Percentiles rank a stretch among this genome's conserved stretches.
These are phyloP conservation scores for Seriola dumerili DNA, from an alignment of 2,113 vertebrate genomes.

Conservation along the genomic window DNA sequence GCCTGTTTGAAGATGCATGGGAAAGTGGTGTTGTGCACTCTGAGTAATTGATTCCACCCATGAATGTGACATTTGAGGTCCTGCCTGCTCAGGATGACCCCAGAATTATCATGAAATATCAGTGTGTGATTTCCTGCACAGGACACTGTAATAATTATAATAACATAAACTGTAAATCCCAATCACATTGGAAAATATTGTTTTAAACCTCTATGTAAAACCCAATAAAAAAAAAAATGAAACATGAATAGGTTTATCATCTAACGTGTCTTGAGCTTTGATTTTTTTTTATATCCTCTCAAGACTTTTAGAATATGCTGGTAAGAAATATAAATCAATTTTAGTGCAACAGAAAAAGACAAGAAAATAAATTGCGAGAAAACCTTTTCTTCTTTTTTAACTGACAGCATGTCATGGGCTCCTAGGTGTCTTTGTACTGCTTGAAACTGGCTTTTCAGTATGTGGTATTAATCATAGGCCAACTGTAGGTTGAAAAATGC, in stretches of 20 bases:
- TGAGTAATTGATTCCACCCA: background rate
- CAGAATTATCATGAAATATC: slow-evolving; percentile 25
- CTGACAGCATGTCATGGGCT: background rate
- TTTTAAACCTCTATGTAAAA: background rate
- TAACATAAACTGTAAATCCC: too few species aligned
- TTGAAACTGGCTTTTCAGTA: background rate
- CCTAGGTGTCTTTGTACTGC: background rate
- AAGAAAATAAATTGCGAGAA: background rate
- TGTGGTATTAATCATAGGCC: background rate
- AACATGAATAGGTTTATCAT: slow-evolving; percentile 17
- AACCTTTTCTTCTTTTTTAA: background rate
- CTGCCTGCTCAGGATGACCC: background rate
- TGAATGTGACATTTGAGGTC: slow-evolving; percentile 21
- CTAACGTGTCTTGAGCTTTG: background rate
- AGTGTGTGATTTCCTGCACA: background rate
- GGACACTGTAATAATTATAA: too few species aligned
- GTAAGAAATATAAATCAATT: background rate
- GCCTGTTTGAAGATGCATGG: background rate
- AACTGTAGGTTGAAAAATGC: background rate
- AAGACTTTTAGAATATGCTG: background rate
- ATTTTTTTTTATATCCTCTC: slow-evolving; percentile 11
- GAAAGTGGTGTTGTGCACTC: background rate
- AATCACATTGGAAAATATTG: too few species aligned
- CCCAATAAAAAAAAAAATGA: slow-evolving; percentile 21
- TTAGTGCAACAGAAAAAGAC: slow-evolving; percentile 12